phyloP scores from a whole-genome alignment of 2,113 vertebrate species.

The Hyla sarda region DNA sequence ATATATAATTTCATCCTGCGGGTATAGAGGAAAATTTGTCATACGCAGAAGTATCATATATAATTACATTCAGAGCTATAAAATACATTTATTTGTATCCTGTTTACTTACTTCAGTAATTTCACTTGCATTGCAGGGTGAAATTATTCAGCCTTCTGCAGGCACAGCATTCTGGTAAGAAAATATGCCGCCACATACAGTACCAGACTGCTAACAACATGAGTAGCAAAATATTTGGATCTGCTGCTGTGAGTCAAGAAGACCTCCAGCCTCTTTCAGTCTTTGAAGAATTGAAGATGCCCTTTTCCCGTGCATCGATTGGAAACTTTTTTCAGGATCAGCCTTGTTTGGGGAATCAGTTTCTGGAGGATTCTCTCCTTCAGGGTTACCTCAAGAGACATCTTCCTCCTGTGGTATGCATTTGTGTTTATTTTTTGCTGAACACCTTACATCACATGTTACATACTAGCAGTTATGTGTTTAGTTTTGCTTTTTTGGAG shows the following conservation, averaged over 20 bases:
- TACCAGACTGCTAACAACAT: background rate
- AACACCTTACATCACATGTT: background rate
- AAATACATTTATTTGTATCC: background rate
- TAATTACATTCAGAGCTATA: no score
- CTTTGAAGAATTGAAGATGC: background rate
- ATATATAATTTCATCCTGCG: no score
- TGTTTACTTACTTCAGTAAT: background rate
- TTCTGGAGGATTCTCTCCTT: constrained; percentile 78
- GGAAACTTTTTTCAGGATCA: constrained; percentile 75
- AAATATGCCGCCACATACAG: background rate
- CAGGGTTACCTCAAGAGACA: constrained; percentile 74
- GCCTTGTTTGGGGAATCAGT: constrained; percentile 71
- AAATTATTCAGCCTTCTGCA: background rate
- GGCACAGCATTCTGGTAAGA: background rate
- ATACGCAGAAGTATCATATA: no score
- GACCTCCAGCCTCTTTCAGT: accelerated
- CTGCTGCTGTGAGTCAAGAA: background rate
- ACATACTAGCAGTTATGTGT: background rate
- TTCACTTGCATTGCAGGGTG: constrained; percentile 26
- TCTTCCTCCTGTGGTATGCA: constrained; percentile 73
- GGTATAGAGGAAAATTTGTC: no score
- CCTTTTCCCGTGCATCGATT: constrained; percentile 61
- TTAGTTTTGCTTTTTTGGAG: background rate
- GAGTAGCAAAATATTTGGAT: background rate
- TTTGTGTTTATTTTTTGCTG: background rate